Base-by-base conservation (phyloP, 2,888 invertebrate species). In the Sepiola atlantica region DNA sequence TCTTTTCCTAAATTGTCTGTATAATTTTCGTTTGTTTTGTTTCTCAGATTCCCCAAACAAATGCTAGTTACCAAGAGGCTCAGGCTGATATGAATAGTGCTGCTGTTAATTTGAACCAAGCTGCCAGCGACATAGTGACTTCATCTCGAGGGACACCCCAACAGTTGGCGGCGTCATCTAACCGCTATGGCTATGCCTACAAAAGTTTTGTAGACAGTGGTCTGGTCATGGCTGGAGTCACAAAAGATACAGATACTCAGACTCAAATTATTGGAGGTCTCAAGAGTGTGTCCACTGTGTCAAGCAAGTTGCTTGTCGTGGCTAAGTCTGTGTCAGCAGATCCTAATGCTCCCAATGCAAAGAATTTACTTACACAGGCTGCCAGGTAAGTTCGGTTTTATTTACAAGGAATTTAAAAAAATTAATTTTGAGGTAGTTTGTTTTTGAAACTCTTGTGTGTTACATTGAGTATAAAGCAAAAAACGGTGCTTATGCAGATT, bases 261-360 rank as follows among this genome's bases (percentile, higher is more conserved):
- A 98, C 98, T 0, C 98, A 98, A 96, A 99, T 99, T 98, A 98
- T 99, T 21, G 98, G 98, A 94, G 98, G 99, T 0, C 98, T 99
- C 97, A 98, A 98, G 97, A 98, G 98, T 94, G 98, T 99, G 0
- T 99, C 99, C 0, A 98, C 98, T 95, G 98, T 98, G 94, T 99
- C 99, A 0, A 98, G 98, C 94, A 98, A 98, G 95, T 98, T 99
- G 28, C 98, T 99, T 28, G 98, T 98, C 54, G 98, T 99, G 0
- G 99, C 99, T 94, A 99, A 99, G 97, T 98, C 98, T 0, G 98
- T 99, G 95, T 98, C 99, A 20, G 98, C 98, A 96, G 99, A 99
- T 97, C 98, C 99, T 6, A 98, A 98, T 35, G 98, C 99, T 93
- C 99, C 99, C 0, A 99, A 99, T 97, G 98, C 99, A 0, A 98